Conservation (phyloP, 2,797 vertebrate species). For the Leptoclinus maculatus region DNA sequence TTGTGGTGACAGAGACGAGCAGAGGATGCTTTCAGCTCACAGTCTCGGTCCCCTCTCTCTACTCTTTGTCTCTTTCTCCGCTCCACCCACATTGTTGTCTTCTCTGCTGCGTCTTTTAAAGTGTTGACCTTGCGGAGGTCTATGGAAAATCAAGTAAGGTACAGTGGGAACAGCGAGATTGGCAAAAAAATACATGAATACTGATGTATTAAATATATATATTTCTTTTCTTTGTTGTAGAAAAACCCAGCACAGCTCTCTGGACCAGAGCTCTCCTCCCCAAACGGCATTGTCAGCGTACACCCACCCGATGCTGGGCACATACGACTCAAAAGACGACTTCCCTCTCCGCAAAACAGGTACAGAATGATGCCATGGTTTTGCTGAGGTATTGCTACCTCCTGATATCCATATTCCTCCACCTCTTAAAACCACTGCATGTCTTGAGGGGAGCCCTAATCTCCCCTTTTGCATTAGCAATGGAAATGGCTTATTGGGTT, state of each 20-base stretch:
- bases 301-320: slow-evolving; percentile 93
- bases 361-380: slow-evolving; percentile 58
- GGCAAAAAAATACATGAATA: background rate
- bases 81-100: slow-evolving; percentile 33
- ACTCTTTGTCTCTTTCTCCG: slow-evolving; percentile 8
- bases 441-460: slow-evolving; percentile 15
- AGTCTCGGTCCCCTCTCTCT: background rate
- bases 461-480: slow-evolving; percentile 28
- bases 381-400: background rate
- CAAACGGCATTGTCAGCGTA: slow-evolving; percentile 93
- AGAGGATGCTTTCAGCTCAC: background rate
- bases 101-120: slow-evolving; percentile 22
- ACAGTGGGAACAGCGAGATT: background rate
- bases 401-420: slow-evolving; percentile 5
- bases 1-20: slow-evolving; percentile 7
- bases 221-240: slow-evolving; percentile 70
- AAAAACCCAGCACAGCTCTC: slow-evolving; percentile 98
- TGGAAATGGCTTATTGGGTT: slow-evolving; percentile 26
- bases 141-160: background rate
- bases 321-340: slow-evolving; percentile 97
- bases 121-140: slow-evolving; percentile 45
- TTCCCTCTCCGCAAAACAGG: slow-evolving; percentile 98
- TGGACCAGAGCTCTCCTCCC: slow-evolving; percentile 98
- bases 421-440: background rate
- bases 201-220: background rate